Conservation (phyloP, 2,113 vertebrate genomes). For the Notarius lentiginosus region DNA sequence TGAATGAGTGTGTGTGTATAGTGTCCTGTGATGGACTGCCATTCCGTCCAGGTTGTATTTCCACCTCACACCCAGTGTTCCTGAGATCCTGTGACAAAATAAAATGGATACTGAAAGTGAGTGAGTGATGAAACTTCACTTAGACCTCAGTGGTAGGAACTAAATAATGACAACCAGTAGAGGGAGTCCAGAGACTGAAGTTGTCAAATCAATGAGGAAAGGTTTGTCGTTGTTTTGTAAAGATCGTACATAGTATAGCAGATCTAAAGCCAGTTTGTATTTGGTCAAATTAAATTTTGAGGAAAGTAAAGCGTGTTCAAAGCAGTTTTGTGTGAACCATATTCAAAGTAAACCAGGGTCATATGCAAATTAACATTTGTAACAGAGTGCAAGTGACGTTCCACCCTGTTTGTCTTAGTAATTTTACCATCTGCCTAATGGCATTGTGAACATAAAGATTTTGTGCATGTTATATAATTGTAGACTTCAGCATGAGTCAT, state of each 20-base stretch:
- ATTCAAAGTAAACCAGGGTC: background rate
- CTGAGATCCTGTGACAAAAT: too few relatives aligned
- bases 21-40: background rate
- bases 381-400: background rate
- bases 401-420: background rate
- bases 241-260: background rate
- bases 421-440: background rate
- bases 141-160: background rate
- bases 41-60: background rate
- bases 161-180: conserved; percentile 8
- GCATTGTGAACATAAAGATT: background rate
- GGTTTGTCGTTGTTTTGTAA: background rate
- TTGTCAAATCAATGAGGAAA: background rate
- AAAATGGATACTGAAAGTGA: background rate
- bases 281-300: background rate
- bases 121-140: background rate
- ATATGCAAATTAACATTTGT: background rate
- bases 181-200: background rate
- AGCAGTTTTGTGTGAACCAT: background rate
- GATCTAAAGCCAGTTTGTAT: background rate
- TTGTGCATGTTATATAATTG: background rate
- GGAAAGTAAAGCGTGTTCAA: background rate
- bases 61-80: background rate
- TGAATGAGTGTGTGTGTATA: background rate
- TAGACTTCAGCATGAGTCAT: conserved; percentile 12